Evolutionary conservation across 1,140 invertebrate species (phyloP).

Genomic region (Telenomus remus): DNA sequence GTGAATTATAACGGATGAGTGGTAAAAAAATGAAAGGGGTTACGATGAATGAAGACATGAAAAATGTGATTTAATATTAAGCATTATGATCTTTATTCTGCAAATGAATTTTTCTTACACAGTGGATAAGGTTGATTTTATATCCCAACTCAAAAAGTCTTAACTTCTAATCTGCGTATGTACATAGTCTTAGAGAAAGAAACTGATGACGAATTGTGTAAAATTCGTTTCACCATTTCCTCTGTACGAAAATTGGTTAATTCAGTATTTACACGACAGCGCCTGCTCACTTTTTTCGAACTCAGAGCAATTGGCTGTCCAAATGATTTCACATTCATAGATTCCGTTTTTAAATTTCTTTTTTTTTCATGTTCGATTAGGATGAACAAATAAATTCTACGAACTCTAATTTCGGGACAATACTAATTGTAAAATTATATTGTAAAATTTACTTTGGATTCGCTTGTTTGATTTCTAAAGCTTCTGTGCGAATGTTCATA

Average conservation of each 20-base stretch:
- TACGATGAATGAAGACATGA: not conserved
- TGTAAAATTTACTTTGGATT: no score
- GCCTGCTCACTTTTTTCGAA: constrained; percentile 26
- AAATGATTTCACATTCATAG: not conserved
- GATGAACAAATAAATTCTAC: no score
- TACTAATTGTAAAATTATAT: no score
- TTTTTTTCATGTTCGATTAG: no score
- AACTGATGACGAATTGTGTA: constrained; percentile 3
- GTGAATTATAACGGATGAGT: no score
- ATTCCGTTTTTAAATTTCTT: no score
- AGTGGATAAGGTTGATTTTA: constrained; percentile 25
- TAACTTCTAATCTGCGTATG: constrained; percentile 10
- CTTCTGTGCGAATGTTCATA: no score
- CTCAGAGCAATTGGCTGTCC: not conserved
- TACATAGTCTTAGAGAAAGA: constrained; percentile 17
- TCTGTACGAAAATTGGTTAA: constrained; percentile 4
- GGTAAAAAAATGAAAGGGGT: not conserved
- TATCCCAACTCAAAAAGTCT: constrained; percentile 4
- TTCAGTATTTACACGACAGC: constrained; percentile 59
- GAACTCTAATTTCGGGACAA: no score
- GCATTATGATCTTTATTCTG: constrained; percentile 62
- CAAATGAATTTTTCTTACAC: constrained; percentile 46
- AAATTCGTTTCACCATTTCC: not conserved
- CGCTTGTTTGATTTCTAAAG: no score
- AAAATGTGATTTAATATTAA: constrained; percentile 30